A percentile compares a stretch with the other conserved stretches of the same genome.
Conservation (phyloP, 1,140 invertebrate species). For the Steinernema khuongi region DNA sequence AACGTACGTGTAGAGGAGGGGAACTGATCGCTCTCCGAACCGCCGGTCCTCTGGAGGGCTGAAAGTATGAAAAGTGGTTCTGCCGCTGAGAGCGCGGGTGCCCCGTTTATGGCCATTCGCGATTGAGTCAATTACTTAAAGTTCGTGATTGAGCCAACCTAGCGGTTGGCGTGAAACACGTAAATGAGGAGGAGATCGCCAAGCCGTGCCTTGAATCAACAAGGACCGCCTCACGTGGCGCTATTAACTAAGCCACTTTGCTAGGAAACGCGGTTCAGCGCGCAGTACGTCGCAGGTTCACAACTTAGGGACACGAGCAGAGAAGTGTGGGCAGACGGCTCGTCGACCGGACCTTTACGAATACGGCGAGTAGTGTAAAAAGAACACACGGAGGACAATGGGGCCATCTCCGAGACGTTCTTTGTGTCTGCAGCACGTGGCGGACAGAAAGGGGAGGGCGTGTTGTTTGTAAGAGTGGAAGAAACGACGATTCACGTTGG, state of each 20-base stretch:
- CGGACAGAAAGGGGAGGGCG: background rate
- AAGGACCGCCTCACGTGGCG: background rate
- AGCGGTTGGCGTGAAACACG: background rate
- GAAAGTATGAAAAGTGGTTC: background rate
- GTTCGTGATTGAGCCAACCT: background rate
- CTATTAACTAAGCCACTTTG: slow-evolving; percentile 1
- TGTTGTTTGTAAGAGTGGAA: background rate
- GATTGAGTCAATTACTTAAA: slow-evolving; percentile 16
- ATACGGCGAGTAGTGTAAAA: background rate
- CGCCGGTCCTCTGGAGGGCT: background rate
- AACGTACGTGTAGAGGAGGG: background rate
- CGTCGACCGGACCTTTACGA: background rate
- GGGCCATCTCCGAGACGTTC: no score
- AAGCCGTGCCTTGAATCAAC: background rate
- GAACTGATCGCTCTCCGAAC: background rate
- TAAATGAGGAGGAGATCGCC: background rate
- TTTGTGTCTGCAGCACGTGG: background rate
- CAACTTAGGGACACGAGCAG: background rate
- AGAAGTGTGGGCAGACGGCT: background rate
- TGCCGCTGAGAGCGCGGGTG: background rate
- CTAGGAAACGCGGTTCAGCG: background rate
- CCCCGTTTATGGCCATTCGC: background rate
- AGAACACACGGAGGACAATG: background rate
- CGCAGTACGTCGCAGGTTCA: background rate
- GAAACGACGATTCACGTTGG: background rate